Evolutionary conservation across 2,113 vertebrate species (phyloP), one percentile per base, ranked within the genome.

Genomic region (Rhynchomys soricoides): DNA sequence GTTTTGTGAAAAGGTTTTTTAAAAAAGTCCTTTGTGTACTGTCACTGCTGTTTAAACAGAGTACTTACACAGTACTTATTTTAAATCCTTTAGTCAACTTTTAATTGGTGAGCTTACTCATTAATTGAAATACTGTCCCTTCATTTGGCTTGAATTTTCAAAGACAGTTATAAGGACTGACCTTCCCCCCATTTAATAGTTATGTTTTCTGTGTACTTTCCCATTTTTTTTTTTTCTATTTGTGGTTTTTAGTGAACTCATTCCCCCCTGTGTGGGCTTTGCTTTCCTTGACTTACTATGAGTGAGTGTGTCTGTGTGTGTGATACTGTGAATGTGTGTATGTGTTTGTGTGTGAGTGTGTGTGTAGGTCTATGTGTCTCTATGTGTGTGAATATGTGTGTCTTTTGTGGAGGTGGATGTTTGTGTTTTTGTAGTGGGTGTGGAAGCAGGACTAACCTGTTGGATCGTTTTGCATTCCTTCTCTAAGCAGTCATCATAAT

Each of bases 401-500:
- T 34, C 10, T 45, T 66, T 21, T 64, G 2, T 66, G 59, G 40
- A 85, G 40, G 82, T 45, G n/a, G 55, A 29, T 90, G 22, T 50
- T 86, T 86, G 45, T 77, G 64, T 78, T 64, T 71, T 34, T 22
- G 24, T 15, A 37, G 79, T 52, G 59, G 48, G 16, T 66, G 37
- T 88, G 52, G 86, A 89, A 89, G 62, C 82, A 89, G 91, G 91
- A 13, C 77, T 74, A 91, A 73, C 94, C 66, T 77, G 95, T 74
- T 70, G 6, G 40, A 48, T 94, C 13, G 50, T 88, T 89, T 55
- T 31, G n/a, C 93, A 93, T 96, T 94, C 96, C 94, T 26, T 64
- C 48, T 68, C 40, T 37, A 45, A 86, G 22, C 43, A 48, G 40
- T 95, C 93, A 89, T 10, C 59, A n/a, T 77, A 73, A 90, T 57